These are phyloP conservation scores for Dendrocincla fuliginosa DNA, from an alignment of 2,797 vertebrate species.

Conservation along the genomic window DNA sequence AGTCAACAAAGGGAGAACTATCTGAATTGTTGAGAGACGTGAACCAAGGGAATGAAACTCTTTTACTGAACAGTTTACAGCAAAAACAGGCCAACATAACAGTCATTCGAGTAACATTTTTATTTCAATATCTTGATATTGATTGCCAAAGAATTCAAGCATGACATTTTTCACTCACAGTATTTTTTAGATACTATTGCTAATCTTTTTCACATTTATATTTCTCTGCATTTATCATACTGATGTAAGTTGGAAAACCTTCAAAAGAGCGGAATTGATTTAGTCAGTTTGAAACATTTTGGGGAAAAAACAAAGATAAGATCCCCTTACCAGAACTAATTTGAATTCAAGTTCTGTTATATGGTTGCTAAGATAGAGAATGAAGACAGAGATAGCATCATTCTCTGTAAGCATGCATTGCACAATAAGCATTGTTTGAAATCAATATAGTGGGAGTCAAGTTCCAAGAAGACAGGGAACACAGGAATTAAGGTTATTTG, in stretches of 20 bases:
- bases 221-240: not conserved
- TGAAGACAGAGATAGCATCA: fast-evolving
- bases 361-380: not conserved
- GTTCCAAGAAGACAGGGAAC: not conserved
- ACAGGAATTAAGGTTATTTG: not conserved
- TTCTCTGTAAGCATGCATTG: not conserved
- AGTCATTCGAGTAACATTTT: not conserved
- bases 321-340: not conserved
- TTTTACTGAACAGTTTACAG: not conserved
- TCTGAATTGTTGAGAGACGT: not conserved
- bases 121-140: not conserved
- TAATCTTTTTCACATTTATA: not conserved
- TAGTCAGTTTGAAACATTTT: not conserved
- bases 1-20: not conserved
- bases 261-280: not conserved
- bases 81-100: not conserved
- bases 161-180: not conserved
- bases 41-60: not conserved
- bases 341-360: not conserved
- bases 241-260: not conserved
- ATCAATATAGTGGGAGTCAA: not conserved
- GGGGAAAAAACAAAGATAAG: not conserved
- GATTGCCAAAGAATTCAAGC: not conserved
- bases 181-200: not conserved
- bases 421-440: not conserved